Conservation (phyloP, 2,888 invertebrate genomes). For the Yponomeuta cagnagella region DNA sequence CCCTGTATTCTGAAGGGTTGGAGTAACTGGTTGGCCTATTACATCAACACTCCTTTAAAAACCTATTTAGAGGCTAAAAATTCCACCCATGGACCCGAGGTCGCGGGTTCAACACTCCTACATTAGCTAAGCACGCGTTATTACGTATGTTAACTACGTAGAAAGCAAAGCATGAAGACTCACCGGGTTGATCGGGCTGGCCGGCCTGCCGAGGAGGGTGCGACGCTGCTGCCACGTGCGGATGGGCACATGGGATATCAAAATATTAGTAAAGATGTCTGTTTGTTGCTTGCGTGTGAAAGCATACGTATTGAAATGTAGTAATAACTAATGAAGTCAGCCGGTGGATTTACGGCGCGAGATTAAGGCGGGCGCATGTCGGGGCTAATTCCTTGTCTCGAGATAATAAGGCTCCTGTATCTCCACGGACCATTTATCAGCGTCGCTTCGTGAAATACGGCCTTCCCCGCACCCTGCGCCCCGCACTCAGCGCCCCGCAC, state of each 20-base stretch:
- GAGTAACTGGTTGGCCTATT: no score
- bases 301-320: background rate
- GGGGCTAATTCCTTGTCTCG: slow-evolving; percentile 5
- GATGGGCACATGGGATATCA: background rate
- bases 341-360: background rate
- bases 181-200: background rate
- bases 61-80: no score
- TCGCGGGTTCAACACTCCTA: no score
- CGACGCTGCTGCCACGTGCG: background rate
- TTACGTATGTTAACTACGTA: no score
- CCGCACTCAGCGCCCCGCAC: background rate
- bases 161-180: no score
- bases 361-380: slow-evolving; percentile 18
- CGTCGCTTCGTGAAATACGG: slow-evolving; percentile 9
- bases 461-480: background rate
- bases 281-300: no score
- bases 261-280: no score
- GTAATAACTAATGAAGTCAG: background rate
- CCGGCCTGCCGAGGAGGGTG: background rate
- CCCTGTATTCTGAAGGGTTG: no score
- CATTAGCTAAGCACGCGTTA: no score
- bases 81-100: no score
- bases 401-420: slow-evolving; percentile 4
- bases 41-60: no score
- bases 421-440: slow-evolving; percentile 4